Evolutionary conservation across 2,113 vertebrate genomes (phyloP).

Genomic region (Gambusia holbrooki): DNA sequence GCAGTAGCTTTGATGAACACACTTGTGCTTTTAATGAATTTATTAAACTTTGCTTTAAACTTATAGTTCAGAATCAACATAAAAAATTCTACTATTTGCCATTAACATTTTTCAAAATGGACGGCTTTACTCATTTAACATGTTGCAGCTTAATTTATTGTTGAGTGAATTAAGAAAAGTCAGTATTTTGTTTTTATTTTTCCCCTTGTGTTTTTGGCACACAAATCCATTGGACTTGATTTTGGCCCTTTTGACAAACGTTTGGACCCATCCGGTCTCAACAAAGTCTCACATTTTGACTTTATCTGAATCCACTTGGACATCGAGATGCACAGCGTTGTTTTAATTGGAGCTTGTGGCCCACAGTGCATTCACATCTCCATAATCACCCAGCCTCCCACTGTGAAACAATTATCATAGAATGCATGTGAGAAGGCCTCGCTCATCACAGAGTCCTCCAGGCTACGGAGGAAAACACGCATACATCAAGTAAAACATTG

Average conservation of each 20-base stretch:
- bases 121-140: too few species aligned
- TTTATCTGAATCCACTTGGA: constrained; percentile 16
- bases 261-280: neutral
- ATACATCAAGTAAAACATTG: constrained; percentile 76
- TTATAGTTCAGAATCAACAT: too few species aligned
- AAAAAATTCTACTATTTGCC: too few species aligned
- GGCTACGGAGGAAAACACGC: constrained; percentile 71
- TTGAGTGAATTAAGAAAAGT: too few species aligned
- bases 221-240: too few species aligned
- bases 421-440: constrained; percentile 74
- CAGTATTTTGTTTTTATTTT: too few species aligned
- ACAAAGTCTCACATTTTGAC: constrained; percentile 7
- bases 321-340: constrained; percentile 37
- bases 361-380: constrained; percentile 72
- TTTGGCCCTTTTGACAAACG: neutral
- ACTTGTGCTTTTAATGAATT: too few species aligned
- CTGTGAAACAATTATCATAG: constrained; percentile 78
- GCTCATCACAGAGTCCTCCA: constrained; percentile 70
- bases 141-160: too few species aligned
- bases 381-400: constrained; percentile 77
- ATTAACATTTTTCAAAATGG: too few species aligned
- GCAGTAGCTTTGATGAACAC: too few species aligned
- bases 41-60: too few species aligned
- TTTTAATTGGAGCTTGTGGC: constrained; percentile 58
- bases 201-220: too few species aligned